These are phyloP conservation scores for Icerya purchasi DNA, from an alignment of 2,888 invertebrate species.

Conservation along the genomic window DNA sequence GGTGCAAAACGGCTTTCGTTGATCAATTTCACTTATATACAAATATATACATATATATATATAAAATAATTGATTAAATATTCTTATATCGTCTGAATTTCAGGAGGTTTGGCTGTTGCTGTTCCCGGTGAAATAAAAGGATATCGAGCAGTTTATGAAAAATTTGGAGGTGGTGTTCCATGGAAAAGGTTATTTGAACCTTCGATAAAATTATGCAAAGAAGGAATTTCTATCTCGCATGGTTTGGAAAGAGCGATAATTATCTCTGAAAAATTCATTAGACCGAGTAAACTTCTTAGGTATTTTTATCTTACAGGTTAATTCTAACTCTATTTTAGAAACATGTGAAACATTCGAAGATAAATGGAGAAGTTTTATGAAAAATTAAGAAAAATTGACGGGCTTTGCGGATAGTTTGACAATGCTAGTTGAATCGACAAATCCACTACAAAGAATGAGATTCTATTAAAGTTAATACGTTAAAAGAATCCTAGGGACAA, in stretches of 20 bases:
- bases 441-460: too few relatives aligned
- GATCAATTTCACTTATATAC: background rate
- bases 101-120: conserved; percentile 49
- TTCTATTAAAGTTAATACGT: too few relatives aligned
- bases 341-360: too few relatives aligned
- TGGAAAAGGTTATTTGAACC: conserved; percentile 65
- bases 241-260: conserved; percentile 34
- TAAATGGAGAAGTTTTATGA: too few relatives aligned
- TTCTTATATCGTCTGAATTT: background rate
- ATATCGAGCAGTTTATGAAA: conserved; percentile 49
- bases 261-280: conserved; percentile 23
- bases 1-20: background rate
- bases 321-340: too few relatives aligned
- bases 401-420: too few relatives aligned
- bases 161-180: conserved; percentile 37
- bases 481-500: too few relatives aligned
- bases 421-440: too few relatives aligned
- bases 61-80: background rate
- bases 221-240: conserved; percentile 38
- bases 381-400: too few relatives aligned
- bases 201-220: conserved; percentile 46
- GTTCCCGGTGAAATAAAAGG: conserved; percentile 78
- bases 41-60: background rate
- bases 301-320: too few relatives aligned
- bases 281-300: conserved; percentile 9